Conservation (phyloP, 1,140 invertebrate genomes). For the Camponotus pennsylvanicus region DNA sequence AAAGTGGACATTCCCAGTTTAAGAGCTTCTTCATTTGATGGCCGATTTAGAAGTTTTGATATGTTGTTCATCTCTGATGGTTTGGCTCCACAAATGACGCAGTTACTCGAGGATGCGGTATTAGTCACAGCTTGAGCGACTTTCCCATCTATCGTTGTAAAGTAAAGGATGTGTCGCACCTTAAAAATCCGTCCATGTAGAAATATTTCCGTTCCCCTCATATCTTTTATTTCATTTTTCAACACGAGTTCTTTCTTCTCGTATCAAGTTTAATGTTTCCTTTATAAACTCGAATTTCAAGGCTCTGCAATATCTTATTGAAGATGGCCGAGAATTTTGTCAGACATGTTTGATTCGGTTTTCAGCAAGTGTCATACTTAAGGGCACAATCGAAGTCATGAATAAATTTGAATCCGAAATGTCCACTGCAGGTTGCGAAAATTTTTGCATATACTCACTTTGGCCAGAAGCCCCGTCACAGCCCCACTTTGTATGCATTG, state of each 20-base stretch:
- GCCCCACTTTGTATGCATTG: constrained; percentile 25
- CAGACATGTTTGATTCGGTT: constrained; percentile 10
- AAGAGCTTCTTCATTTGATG: constrained; percentile 12
- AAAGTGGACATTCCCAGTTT: constrained; percentile 12
- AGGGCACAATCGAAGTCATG: constrained; percentile 25
- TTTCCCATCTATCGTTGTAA: constrained; percentile 49
- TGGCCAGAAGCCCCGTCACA: constrained; percentile 33
- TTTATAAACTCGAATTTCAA: constrained; percentile 40
- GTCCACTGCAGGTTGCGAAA: constrained; percentile 7
- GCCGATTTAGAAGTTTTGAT: neutral
- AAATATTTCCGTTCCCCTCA: neutral
- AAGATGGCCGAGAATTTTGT: constrained; percentile 33
- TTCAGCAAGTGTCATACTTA: constrained; percentile 9
- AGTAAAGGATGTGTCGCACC: constrained; percentile 20
- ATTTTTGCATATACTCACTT: constrained; percentile 12
- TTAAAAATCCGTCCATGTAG: neutral
- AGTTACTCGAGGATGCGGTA: neutral
- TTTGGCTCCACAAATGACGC: constrained; percentile 5
- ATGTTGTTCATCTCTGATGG: constrained; percentile 18
- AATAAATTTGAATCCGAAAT: constrained; percentile 39
- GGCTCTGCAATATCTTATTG: constrained; percentile 30
- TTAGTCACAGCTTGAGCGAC: constrained; percentile 37
- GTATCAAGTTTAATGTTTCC: constrained; percentile 1
- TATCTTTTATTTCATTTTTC: constrained; percentile 29
- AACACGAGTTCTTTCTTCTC: constrained; percentile 11